phyloP scores from a whole-genome alignment of 2,888 invertebrate species.

The Hedya salicella region DNA sequence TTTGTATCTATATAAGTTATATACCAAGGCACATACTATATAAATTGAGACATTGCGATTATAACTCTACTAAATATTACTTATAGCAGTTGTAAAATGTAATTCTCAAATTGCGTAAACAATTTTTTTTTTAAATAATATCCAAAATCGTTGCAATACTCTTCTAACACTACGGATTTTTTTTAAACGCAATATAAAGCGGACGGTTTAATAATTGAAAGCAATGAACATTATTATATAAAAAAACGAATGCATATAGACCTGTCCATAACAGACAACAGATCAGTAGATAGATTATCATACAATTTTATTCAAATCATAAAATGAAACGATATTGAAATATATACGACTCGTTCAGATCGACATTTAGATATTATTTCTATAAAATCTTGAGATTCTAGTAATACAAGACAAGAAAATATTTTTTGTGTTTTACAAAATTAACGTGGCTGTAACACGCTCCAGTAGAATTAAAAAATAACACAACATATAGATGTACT shows the following conservation, averaged over 20 bases:
- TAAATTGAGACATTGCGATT: conserved; percentile 15
- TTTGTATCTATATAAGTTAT: background rate
- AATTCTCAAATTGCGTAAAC: too few relatives aligned
- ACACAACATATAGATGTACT: conserved; percentile 15
- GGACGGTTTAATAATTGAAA: conserved; percentile 3
- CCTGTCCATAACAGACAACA: too few relatives aligned
- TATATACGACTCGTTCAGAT: background rate
- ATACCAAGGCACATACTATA: conserved; percentile 16
- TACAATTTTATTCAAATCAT: too few relatives aligned
- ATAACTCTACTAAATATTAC: background rate
- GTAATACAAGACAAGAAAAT: conserved; percentile 2
- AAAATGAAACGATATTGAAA: too few relatives aligned
- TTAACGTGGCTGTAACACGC: background rate
- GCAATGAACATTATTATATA: background rate
- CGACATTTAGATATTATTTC: background rate
- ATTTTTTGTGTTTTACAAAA: background rate
- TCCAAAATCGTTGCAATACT: background rate
- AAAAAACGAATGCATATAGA: background rate
- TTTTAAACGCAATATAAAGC: background rate
- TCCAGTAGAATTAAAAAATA: background rate
- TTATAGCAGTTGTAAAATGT: background rate
- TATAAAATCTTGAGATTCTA: conserved; percentile 28
- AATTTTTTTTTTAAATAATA: background rate
- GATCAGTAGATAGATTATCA: too few relatives aligned
- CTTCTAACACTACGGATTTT: background rate